These are phyloP conservation scores for Amiota communis DNA, from an alignment of 2,888 invertebrate genomes.

Conservation along the genomic window DNA sequence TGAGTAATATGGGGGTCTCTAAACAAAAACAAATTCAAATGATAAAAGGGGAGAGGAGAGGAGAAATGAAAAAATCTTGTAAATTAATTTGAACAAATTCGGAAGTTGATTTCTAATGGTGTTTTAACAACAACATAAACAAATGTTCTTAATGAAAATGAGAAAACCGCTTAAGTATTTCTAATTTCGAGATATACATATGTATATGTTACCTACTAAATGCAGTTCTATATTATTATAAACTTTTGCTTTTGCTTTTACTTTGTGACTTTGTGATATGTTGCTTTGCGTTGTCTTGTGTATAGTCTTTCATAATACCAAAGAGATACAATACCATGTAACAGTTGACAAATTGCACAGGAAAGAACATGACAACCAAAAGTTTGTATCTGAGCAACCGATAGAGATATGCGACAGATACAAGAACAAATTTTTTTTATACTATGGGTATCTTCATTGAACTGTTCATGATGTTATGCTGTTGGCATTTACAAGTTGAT, in stretches of 20 bases:
- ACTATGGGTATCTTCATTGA: slow-evolving; percentile 38
- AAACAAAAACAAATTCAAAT: slow-evolving; percentile 4
- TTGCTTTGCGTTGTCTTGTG: not conserved
- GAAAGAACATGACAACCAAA: slow-evolving; percentile 71
- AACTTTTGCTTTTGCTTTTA: too few species aligned
- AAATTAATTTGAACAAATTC: slow-evolving; percentile 68
- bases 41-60: slow-evolving; percentile 28
- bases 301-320: not conserved
- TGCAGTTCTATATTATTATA: too few species aligned
- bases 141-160: slow-evolving; percentile 19
- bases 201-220: too few species aligned
- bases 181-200: too few species aligned
- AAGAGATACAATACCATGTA: slow-evolving; percentile 13
- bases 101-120: slow-evolving; percentile 35
- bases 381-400: slow-evolving; percentile 31
- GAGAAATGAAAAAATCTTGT: slow-evolving; percentile 55
- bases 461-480: slow-evolving; percentile 22
- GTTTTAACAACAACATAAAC: not conserved
- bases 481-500: slow-evolving; percentile 35
- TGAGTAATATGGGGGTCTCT: not conserved
- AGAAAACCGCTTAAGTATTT: too few species aligned
- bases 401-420: not conserved
- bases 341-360: slow-evolving; percentile 70
- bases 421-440: slow-evolving; percentile 30
- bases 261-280: slow-evolving; percentile 1